Evolutionary conservation across 2,113 vertebrate species (phyloP), one percentile per base, ranked within the genome.

Genomic region (Anarhynchus alexandrinus): DNA sequence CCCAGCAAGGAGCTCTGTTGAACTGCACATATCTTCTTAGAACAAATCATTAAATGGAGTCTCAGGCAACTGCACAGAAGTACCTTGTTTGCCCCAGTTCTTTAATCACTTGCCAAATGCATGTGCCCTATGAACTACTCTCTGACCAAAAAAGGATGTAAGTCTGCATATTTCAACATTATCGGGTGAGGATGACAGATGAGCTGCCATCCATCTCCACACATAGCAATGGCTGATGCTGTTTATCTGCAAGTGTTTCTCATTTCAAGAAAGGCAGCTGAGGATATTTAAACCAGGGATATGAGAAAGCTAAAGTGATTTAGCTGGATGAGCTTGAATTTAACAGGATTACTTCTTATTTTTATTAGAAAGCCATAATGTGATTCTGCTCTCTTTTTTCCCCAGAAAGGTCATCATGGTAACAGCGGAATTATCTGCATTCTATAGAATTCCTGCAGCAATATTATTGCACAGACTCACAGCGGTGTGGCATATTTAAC

Each of bases 281-380:
- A 72, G 64, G 66, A 45, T 95, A 74, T 93, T 81, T 90, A 82
- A 88, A 90, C 62, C 25, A 86, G 74, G 58, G 59, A 86, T 81
- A 59, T 64, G 79, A 66, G 69, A 78, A 90, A 88, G 84, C 88
- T 94, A 88, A 91, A 97, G 90, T 59, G 89, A 97, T 96, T 97
- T 92, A 81, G 78, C 67, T 90, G 87, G 93, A 97, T 94, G 73
- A 97, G 87, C 91, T 93, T 91, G 94, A 96, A 93, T 96, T 93
- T 97, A 95, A 96, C 86, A 93, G 89, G 87, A 97, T 96, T 95
- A 97, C 45, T 93, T 83, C 91, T 91, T 97, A 94, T 95, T 96
- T 97, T 96, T 96, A 95, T 94, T 97, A 92, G 90, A 86, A 95
- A 95, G 84, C 54, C 49, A 15, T 74, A 86, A 96, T 74, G 55